phyloP scores from a whole-genome alignment of 2,113 vertebrate species.

The mouse (Mus musculus) region DNA sequence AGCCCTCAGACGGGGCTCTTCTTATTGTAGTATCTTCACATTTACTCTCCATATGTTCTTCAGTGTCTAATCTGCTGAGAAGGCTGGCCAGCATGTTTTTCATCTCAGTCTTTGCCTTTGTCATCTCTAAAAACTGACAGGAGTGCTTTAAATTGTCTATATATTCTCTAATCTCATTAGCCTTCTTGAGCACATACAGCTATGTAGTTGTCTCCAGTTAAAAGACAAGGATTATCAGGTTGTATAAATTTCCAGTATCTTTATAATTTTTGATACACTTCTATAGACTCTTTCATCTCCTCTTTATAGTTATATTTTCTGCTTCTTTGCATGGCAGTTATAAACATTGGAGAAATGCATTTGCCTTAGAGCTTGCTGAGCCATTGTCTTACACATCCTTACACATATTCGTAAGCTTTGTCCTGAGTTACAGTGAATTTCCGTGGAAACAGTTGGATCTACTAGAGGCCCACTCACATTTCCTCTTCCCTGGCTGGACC shows the following conservation, averaged over 20 bases:
- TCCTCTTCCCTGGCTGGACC: not conserved
- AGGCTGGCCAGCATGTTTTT: not conserved
- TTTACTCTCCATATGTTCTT: slow-evolving; percentile 35
- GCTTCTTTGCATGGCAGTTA: not conserved
- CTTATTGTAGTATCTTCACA: not conserved
- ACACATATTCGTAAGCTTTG: slow-evolving; percentile 33
- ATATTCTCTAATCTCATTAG: not conserved
- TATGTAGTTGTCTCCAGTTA: slow-evolving; percentile 15
- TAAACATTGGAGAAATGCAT: slow-evolving; percentile 4
- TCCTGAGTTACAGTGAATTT: not conserved
- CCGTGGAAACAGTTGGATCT: slow-evolving; percentile 36
- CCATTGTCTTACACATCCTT: slow-evolving; percentile 31
- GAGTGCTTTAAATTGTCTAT: not conserved
- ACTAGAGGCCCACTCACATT: slow-evolving; percentile 1
- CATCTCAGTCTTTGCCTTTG: not conserved
- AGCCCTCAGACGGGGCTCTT: not conserved
- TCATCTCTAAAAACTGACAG: slow-evolving; percentile 1
- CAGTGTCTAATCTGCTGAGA: not conserved
- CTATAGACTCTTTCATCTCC: slow-evolving; percentile 8
- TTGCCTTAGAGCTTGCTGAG: not conserved
- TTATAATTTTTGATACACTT: slow-evolving; percentile 26
- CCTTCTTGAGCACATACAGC: not conserved
- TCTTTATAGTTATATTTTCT: slow-evolving; percentile 27
- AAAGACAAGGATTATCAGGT: not conserved
- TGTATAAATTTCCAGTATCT: not conserved